These are phyloP conservation scores for Acanthaster planci DNA, from an alignment of 35 echinoderm and acorn worm genomes.

Conservation along the genomic window DNA sequence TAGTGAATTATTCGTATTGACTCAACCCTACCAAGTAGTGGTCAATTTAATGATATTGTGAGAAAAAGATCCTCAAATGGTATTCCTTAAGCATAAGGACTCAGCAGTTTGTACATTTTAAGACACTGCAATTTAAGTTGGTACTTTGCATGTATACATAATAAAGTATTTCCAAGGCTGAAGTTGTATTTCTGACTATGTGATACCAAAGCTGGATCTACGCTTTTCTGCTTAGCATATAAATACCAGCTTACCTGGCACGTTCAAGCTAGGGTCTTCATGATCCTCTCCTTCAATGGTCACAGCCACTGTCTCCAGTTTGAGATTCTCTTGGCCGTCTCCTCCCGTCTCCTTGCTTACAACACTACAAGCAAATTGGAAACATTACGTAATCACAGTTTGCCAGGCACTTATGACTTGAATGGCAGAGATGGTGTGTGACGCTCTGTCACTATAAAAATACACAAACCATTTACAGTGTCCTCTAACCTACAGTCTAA, in stretches of 20 bases:
- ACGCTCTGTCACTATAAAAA: not conserved
- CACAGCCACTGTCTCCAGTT: slow-evolving; percentile 59
- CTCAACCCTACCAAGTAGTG: too few species aligned
- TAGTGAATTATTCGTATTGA: too few species aligned
- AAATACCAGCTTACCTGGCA: slow-evolving; percentile 69
- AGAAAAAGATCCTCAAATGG: too few species aligned
- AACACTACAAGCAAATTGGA: slow-evolving; percentile 55
- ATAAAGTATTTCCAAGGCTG: not conserved
- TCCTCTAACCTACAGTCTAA: too few species aligned
- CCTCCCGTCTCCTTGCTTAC: slow-evolving; percentile 79
- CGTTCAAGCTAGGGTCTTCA: slow-evolving; percentile 75
- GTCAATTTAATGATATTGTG: too few species aligned
- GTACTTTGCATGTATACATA: not conserved
- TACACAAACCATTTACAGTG: not conserved
- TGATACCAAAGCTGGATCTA: not conserved
- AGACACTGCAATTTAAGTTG: too few species aligned
- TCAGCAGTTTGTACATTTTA: too few species aligned
- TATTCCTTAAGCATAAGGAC: too few species aligned
- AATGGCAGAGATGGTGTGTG: not conserved
- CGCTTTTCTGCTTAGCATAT: not conserved
- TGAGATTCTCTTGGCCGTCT: slow-evolving; percentile 88
- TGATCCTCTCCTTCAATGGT: slow-evolving; percentile 63
- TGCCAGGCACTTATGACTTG: not conserved
- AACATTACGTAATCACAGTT: not conserved
- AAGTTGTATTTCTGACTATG: not conserved